These are phyloP conservation scores for Diorhabda sublineata DNA, from an alignment of 1,140 invertebrate genomes.

Conservation along the genomic window DNA sequence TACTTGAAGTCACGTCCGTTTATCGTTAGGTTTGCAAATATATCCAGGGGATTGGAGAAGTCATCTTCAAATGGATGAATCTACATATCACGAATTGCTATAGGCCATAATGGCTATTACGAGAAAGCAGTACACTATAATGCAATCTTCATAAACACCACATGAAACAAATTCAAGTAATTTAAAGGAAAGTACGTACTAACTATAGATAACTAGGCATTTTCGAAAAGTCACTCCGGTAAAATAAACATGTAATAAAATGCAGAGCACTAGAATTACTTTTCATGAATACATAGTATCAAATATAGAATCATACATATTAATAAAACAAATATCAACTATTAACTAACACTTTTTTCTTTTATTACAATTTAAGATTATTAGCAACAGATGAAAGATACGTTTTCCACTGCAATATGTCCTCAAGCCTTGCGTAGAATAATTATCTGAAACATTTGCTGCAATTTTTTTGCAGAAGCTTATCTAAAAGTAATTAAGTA, in stretches of 20 bases:
- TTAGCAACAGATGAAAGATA: conserved; percentile 3
- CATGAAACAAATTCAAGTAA: not conserved
- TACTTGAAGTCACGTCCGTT: conserved; percentile 26
- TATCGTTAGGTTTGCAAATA: conserved; percentile 33
- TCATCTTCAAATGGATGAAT: conserved; percentile 37
- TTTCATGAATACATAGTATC: too few relatives aligned
- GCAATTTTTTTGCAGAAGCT: not conserved
- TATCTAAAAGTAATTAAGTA: too few relatives aligned
- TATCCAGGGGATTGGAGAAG: conserved; percentile 31
- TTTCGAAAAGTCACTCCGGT: not conserved
- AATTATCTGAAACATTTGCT: conserved; percentile 7
- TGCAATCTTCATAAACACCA: too few relatives aligned
- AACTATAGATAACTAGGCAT: conserved; percentile 10
- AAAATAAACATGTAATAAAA: too few relatives aligned
- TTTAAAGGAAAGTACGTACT: conserved; percentile 9
- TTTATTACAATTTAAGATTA: conserved; percentile 8
- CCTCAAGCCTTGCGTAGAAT: conserved; percentile 6
- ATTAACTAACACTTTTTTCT: not conserved
- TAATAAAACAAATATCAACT: not conserved
- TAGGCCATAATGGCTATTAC: not conserved
- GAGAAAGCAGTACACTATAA: too few relatives aligned
- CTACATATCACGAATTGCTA: conserved; percentile 25
- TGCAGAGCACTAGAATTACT: too few relatives aligned
- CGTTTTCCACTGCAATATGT: conserved; percentile 4
- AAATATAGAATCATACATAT: too few relatives aligned